Evolutionary conservation across 2,888 invertebrate species (phyloP), one percentile per base, ranked within the genome.

Genomic region (Melieria crassipennis): DNA sequence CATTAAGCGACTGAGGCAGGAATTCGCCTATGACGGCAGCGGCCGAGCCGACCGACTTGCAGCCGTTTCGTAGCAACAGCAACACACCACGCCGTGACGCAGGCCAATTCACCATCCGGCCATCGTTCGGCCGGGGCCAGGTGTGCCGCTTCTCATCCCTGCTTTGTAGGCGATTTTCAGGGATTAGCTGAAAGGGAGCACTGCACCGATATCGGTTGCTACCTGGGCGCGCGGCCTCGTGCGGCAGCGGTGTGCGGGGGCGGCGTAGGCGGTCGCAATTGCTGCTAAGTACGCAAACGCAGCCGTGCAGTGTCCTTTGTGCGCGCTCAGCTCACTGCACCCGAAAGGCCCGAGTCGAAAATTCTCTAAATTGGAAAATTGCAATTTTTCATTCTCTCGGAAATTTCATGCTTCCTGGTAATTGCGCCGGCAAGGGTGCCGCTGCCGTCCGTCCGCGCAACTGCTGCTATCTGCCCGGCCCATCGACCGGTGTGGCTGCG

Each of bases 111-210:
- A 30, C 30, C 30, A 30, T 30, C 30, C 30, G 30, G 30, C 30
- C 30, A 30, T 30, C 30, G 30, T 2, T 30, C 30, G 30, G 2
- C 11, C 9, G 5, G 6, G 61, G 61, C 70, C 70, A 70, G 70
- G 70, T 70, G 70, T 70, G 60, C 61, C 10, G 9, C 13, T 52
- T 60, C 58, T 52, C 30, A 55, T 65, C 61, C 48, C 56, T 13
- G 58, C 50, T 64, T 50, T 43, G 81, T 80, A 79, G 80, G 81
- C 80, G 81, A 81, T 80, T 81, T 82, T 77, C 78, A 77, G 77
- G 81, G 82, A 81, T 82, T 81, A 82, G 77, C 58, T 52, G 52
- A 52, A 9, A 80, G 30, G 7, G 43, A 30, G 30, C 30, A 2
- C 30, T 30, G 30, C 30, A 30, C 30, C 30, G 30, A 30, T 3